Percentiles rank a stretch among this genome's conserved stretches.
Conservation (phyloP, 2,888 invertebrate genomes). For the Ametastegia equiseti region DNA sequence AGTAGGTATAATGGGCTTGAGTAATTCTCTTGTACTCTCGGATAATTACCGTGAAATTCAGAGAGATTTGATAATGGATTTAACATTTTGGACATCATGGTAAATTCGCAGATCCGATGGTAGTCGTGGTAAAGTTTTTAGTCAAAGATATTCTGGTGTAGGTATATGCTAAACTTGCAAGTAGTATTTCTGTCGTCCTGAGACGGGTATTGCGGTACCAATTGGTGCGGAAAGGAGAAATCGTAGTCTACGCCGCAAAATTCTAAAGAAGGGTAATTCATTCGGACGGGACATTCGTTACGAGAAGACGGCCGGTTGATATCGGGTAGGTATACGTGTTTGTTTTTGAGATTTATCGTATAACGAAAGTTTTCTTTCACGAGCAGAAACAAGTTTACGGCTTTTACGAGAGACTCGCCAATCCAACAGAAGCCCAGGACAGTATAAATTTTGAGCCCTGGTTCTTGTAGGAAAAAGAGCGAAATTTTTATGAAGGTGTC, state of each 20-base stretch:
- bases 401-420: slow-evolving; percentile 43
- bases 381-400: slow-evolving; percentile 32
- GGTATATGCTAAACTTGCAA: neutral
- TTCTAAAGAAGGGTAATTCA: slow-evolving; percentile 35
- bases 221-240: slow-evolving; percentile 22
- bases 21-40: slow-evolving; percentile 1
- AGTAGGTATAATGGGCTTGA: neutral
- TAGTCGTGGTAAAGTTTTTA: no score
- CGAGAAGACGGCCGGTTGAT: slow-evolving; percentile 38
- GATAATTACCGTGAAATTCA: neutral
- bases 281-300: slow-evolving; percentile 36
- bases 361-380: slow-evolving; percentile 41
- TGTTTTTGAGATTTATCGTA: slow-evolving; percentile 37
- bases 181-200: slow-evolving; percentile 7
- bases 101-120: no score
- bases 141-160: no score
- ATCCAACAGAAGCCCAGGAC: slow-evolving; percentile 40
- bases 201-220: slow-evolving; percentile 30
- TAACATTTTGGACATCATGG: neutral
- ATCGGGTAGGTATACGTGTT: slow-evolving; percentile 34
- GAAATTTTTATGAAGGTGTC: slow-evolving; percentile 46
- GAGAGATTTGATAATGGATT: neutral
- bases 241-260: slow-evolving; percentile 17
- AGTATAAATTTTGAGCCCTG: slow-evolving; percentile 41
- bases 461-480: slow-evolving; percentile 33